Conservation (phyloP, 2,888 invertebrate species). For the Geophilus truncorum region DNA sequence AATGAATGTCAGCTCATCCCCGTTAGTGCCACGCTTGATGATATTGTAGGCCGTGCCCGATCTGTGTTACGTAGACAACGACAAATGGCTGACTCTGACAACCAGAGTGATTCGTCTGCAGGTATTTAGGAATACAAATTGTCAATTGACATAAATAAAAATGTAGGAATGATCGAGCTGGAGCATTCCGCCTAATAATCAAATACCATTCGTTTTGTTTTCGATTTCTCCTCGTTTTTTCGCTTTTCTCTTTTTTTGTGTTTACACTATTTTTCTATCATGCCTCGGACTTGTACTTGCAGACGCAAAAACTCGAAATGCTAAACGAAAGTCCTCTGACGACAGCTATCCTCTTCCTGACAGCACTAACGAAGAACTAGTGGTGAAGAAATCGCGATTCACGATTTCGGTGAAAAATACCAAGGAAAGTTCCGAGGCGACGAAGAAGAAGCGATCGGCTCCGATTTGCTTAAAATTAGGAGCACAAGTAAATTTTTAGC, state of each 20-base stretch:
- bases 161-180: background rate
- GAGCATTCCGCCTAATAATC: background rate
- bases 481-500: background rate
- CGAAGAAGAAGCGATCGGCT: background rate
- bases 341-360: constrained; percentile 12
- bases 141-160: background rate
- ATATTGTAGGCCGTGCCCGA: background rate
- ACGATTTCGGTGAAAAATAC: background rate
- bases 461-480: background rate
- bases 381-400: background rate
- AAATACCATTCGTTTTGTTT: no score
- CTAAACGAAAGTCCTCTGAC: background rate
- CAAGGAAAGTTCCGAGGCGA: background rate
- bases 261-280: background rate
- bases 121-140: background rate
- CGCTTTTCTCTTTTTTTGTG: background rate
- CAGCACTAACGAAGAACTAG: background rate
- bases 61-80: background rate
- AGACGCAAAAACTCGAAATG: constrained; percentile 1
- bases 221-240: no score
- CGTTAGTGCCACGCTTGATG: background rate
- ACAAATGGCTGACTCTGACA: constrained; percentile 8
- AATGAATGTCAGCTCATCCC: no score
- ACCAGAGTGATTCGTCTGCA: background rate
- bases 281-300: background rate